Percentiles rank a stretch among this genome's conserved stretches.
Conservation (phyloP, 2,888 invertebrate species). For the Mesorhabditis spiculigera region DNA sequence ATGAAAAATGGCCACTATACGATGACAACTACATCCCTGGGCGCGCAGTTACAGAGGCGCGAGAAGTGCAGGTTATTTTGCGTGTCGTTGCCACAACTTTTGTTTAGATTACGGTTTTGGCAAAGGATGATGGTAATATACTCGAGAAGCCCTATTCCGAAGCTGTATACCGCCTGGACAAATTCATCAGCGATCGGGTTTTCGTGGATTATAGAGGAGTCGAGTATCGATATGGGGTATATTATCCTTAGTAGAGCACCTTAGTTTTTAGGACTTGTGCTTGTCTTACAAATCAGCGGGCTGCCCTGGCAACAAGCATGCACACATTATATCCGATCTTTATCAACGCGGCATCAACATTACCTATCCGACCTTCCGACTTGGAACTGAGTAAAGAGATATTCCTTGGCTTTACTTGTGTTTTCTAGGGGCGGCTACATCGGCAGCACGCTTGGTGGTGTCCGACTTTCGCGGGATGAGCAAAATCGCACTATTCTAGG, state of each 20-base stretch:
- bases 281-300: slow-evolving; percentile 26
- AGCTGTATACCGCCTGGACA: slow-evolving; percentile 51
- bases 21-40: slow-evolving; percentile 57
- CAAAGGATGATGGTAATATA: slow-evolving; percentile 78
- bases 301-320: slow-evolving; percentile 51
- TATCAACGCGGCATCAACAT: slow-evolving; percentile 54
- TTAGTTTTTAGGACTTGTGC: slow-evolving; percentile 47
- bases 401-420: neutral
- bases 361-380: slow-evolving; percentile 52
- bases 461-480: slow-evolving; percentile 41
- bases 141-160: slow-evolving; percentile 67
- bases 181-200: slow-evolving; percentile 34
- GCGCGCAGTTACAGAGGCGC: slow-evolving; percentile 54
- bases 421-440: slow-evolving; percentile 50
- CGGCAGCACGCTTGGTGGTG: slow-evolving; percentile 54
- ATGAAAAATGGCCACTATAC: slow-evolving; percentile 57
- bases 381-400: slow-evolving; percentile 47
- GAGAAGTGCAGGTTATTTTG: slow-evolving; percentile 53
- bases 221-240: neutral
- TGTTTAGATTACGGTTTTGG: slow-evolving; percentile 71
- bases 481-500: slow-evolving; percentile 34
- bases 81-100: neutral
- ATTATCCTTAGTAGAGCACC: neutral
- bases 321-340: slow-evolving; percentile 50
- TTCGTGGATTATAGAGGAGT: neutral